Conservation (phyloP, 2,797 vertebrate species). For the Numenius phaeopus region DNA sequence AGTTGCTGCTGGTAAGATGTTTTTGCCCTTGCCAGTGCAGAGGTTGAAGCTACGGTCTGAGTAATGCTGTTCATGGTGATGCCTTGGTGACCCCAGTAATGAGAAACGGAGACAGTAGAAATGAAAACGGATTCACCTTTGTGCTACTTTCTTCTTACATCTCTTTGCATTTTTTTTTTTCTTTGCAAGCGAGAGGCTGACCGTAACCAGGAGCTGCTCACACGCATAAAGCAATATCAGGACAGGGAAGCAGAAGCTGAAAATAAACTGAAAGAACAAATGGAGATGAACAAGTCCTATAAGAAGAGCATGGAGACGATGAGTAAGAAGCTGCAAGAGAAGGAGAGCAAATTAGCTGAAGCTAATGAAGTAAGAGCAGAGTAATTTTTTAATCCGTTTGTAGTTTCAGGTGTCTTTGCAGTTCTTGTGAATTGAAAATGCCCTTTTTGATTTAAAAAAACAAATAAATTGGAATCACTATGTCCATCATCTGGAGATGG, state of each 20-base stretch:
- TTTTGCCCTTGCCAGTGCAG: background rate
- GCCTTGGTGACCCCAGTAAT: background rate
- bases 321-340: slow-evolving; percentile 87
- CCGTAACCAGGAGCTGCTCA: slow-evolving; percentile 89
- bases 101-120: background rate
- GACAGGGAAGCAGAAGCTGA: slow-evolving; percentile 84
- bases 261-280: slow-evolving; percentile 85
- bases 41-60: background rate
- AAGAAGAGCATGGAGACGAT: slow-evolving; percentile 84
- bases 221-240: slow-evolving; percentile 86
- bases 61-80: background rate
- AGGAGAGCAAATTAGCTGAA: slow-evolving; percentile 82
- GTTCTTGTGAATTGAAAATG: background rate
- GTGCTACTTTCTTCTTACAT: background rate
- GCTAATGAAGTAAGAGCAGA: slow-evolving; percentile 85
- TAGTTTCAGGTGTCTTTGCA: background rate
- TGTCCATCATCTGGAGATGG: background rate
- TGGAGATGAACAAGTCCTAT: slow-evolving; percentile 81
- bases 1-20: background rate
- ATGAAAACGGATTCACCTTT: background rate
- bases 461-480: fast-evolving
- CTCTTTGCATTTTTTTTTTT: background rate
- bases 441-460: background rate
- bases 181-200: slow-evolving; percentile 87
- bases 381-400: background rate